Percentiles rank a stretch among this genome's conserved stretches.
These are phyloP conservation scores for Papilio demoleus DNA, from an alignment of 2,888 invertebrate genomes.

Conservation along the genomic window DNA sequence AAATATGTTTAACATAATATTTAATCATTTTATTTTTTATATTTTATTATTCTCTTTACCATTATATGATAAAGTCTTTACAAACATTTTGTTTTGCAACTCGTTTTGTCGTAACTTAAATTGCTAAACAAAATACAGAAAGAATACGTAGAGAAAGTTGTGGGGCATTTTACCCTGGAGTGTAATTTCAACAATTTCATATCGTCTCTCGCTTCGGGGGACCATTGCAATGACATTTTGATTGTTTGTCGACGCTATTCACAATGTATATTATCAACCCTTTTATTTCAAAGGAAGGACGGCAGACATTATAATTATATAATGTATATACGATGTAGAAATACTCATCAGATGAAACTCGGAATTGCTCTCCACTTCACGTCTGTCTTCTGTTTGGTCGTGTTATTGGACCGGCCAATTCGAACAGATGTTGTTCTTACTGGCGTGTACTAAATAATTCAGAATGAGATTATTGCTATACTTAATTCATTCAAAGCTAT, in stretches of 20 bases:
- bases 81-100: slow-evolving; percentile 17
- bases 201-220: slow-evolving; percentile 23
- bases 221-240: slow-evolving; percentile 18
- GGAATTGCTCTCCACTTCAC: too few relatives aligned
- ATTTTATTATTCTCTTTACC: neutral
- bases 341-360: too few relatives aligned
- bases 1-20: neutral
- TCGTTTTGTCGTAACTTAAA: slow-evolving; percentile 29
- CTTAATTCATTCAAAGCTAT: too few relatives aligned
- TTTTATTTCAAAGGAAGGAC: neutral
- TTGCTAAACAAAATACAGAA: slow-evolving; percentile 31
- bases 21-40: neutral
- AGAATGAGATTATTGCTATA: too few relatives aligned
- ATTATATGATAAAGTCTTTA: slow-evolving; percentile 12
- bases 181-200: slow-evolving; percentile 35
- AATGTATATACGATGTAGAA: too few relatives aligned
- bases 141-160: slow-evolving; percentile 26
- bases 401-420: too few relatives aligned
- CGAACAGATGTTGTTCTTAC: too few relatives aligned
- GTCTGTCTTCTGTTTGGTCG: too few relatives aligned
- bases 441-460: too few relatives aligned
- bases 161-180: slow-evolving; percentile 29
- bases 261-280: slow-evolving; percentile 2
- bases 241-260: slow-evolving; percentile 14
- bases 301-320: too few relatives aligned